Evolutionary conservation across 2,888 invertebrate species (phyloP).

Genomic region (Drosophila nr. medialis): DNA sequence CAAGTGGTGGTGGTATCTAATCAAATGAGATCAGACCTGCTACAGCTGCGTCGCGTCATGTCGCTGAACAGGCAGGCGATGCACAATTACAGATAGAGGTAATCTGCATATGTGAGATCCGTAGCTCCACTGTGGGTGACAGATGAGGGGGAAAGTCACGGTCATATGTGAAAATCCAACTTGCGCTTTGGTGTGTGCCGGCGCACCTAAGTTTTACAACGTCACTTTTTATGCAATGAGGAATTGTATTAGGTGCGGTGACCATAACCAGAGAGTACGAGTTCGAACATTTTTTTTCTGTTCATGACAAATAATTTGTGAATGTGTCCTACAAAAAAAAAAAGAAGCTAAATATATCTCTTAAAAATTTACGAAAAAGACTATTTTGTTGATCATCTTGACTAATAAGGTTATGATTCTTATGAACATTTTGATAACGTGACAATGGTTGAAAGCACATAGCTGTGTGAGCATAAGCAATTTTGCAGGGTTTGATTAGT

Average conservation of each 20-base stretch:
- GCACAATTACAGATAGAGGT: conserved; percentile 82
- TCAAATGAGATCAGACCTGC: conserved; percentile 50
- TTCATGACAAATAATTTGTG: not conserved
- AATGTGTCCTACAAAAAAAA: not conserved
- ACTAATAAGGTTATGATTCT: not conserved
- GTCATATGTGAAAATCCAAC: conserved; percentile 1
- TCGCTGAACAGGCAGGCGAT: conserved; percentile 51
- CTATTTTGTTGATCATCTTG: not conserved
- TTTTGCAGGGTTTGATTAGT: not conserved
- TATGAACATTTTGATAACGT: not conserved
- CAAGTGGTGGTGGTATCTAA: conserved; percentile 25
- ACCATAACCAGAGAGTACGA: not conserved
- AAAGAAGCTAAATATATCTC: not conserved
- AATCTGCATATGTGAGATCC: conserved; percentile 49
- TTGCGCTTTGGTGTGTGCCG: not conserved
- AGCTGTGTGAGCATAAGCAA: not conserved
- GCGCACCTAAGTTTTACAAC: not conserved
- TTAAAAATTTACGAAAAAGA: not conserved
- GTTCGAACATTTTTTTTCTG: not conserved
- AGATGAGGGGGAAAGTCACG: conserved; percentile 41
- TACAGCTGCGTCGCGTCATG: conserved; percentile 4
- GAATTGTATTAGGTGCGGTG: conserved; percentile 1
- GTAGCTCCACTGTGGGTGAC: conserved; percentile 37
- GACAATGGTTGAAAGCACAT: not conserved
- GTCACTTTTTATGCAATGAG: not conserved